Evolutionary conservation across 2,888 invertebrate species (phyloP).

Genomic region (Cerceris rybyensis): DNA sequence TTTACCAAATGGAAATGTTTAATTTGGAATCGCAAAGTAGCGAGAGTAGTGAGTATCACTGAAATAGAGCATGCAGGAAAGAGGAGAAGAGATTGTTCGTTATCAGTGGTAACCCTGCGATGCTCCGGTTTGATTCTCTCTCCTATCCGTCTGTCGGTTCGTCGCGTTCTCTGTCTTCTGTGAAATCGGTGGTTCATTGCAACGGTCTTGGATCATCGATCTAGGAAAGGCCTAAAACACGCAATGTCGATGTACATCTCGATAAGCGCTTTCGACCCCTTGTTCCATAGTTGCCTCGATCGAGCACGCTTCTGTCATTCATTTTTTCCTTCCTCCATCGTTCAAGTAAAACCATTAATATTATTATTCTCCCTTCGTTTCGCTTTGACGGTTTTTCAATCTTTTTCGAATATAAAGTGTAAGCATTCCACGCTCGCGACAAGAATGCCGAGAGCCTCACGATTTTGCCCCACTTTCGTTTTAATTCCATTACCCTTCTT

Average conservation of each 20-base stretch:
- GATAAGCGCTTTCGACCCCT: conserved; percentile 39
- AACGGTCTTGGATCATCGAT: conserved; percentile 43
- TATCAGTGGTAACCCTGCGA: conserved; percentile 58
- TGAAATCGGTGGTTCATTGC: conserved; percentile 37
- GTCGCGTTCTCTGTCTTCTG: conserved; percentile 14
- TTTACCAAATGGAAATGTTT: neutral
- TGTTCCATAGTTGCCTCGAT: neutral
- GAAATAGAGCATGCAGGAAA: conserved; percentile 1
- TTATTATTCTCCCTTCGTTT: conserved; percentile 4
- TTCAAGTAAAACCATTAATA: neutral
- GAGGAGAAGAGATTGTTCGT: conserved; percentile 23
- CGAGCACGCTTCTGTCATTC: neutral
- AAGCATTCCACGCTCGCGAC: neutral
- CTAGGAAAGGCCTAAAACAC: conserved; percentile 30
- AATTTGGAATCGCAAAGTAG: neutral
- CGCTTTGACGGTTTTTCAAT: neutral
- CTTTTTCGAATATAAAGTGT: neutral
- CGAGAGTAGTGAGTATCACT: conserved; percentile 28
- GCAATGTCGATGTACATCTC: conserved; percentile 50
- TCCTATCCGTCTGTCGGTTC: conserved; percentile 7
- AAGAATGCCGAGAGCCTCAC: neutral
- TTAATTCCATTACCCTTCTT: neutral
- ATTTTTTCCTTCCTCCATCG: neutral
- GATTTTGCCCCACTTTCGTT: conserved; percentile 2
- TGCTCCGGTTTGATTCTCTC: conserved; percentile 59